These are phyloP conservation scores for Semicossyphus pulcher DNA, from an alignment of 2,113 vertebrate genomes.

Conservation along the genomic window DNA sequence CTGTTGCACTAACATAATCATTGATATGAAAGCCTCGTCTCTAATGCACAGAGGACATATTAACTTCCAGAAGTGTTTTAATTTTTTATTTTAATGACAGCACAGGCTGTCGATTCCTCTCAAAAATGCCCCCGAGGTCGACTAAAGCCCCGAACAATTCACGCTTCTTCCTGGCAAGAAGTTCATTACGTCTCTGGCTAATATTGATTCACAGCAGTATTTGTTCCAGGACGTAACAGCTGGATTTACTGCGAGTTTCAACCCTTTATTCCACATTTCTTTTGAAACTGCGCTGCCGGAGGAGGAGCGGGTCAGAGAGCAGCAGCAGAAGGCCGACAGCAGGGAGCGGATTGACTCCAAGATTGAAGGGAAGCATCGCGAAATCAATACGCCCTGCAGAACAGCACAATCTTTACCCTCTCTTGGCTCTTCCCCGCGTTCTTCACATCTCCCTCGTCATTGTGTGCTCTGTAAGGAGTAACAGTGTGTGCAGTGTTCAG, in stretches of 20 bases:
- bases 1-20: not conserved
- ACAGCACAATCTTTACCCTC: not conserved
- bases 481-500: slow-evolving; percentile 7
- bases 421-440: not conserved
- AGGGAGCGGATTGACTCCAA: slow-evolving; percentile 29
- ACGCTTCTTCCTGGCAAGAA: slow-evolving; percentile 9
- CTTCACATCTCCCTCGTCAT: slow-evolving; percentile 13
- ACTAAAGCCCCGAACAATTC: slow-evolving; percentile 8
- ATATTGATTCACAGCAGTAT: slow-evolving; percentile 38
- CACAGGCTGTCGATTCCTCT: not conserved
- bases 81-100: slow-evolving; percentile 22
- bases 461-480: not conserved
- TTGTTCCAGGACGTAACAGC: slow-evolving; percentile 50
- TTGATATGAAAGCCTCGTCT: not conserved
- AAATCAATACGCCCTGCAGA: slow-evolving; percentile 54
- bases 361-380: slow-evolving; percentile 16
- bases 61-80: not conserved
- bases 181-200: slow-evolving; percentile 17
- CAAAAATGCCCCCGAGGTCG: slow-evolving; percentile 9
- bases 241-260: slow-evolving; percentile 22
- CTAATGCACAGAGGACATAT: not conserved
- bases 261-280: slow-evolving; percentile 1
- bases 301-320: slow-evolving; percentile 36
- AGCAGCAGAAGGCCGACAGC: slow-evolving; percentile 23
- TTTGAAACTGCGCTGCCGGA: not conserved